Evolutionary conservation across 2,113 vertebrate species (phyloP).

Genomic region (Smithornis capensis): DNA sequence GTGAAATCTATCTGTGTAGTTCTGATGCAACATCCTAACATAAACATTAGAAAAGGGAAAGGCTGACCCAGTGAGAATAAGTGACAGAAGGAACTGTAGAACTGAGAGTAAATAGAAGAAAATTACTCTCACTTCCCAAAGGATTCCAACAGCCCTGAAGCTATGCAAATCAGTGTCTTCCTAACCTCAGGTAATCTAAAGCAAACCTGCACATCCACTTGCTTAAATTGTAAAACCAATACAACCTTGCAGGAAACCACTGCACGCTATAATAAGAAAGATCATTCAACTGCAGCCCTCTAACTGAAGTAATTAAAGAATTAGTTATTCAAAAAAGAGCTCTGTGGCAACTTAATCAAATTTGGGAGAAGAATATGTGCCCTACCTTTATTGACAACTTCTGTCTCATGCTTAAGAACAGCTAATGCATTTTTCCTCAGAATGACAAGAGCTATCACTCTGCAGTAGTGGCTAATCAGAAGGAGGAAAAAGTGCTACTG

Average conservation of each 20-base stretch:
- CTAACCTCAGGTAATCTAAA: slow-evolving; percentile 7
- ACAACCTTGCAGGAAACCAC: background rate
- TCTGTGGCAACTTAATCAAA: background rate
- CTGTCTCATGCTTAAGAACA: background rate
- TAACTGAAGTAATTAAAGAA: slow-evolving; percentile 5
- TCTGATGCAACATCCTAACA: background rate
- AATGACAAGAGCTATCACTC: background rate
- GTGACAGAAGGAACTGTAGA: slow-evolving; percentile 1
- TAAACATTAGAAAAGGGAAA: background rate
- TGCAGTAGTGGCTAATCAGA: background rate
- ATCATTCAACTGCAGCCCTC: background rate
- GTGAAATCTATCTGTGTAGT: background rate
- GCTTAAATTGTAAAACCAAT: background rate
- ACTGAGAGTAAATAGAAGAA: slow-evolving; percentile 36
- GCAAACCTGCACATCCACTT: background rate
- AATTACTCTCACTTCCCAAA: slow-evolving; percentile 33
- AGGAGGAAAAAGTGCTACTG: background rate
- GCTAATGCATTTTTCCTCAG: background rate
- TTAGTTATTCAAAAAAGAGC: background rate
- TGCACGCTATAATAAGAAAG: background rate
- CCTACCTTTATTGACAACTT: background rate
- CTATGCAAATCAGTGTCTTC: slow-evolving; percentile 12
- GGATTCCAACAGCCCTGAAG: background rate
- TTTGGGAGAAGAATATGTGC: background rate
- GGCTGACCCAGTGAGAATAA: background rate